These are phyloP conservation scores for Eurosta solidaginis DNA, from an alignment of 1,140 invertebrate species.

Conservation along the genomic window DNA sequence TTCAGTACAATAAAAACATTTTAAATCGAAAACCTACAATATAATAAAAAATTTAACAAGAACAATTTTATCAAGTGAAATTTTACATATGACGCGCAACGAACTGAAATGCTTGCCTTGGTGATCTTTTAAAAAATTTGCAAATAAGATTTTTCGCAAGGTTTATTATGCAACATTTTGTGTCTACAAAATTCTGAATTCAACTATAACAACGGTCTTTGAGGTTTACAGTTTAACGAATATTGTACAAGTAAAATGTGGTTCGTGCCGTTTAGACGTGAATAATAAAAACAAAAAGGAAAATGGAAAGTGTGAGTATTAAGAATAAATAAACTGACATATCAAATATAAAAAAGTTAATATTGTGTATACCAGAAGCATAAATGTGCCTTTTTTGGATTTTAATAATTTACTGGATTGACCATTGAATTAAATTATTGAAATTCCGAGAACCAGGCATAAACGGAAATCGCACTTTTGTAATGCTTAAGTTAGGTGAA, in stretches of 20 bases:
- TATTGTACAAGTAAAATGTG: too few relatives aligned
- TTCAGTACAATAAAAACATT: not conserved
- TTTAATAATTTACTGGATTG: too few relatives aligned
- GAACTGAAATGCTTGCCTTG: not conserved
- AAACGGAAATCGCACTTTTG: too few relatives aligned
- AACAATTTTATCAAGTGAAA: not conserved
- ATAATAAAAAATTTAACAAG: not conserved
- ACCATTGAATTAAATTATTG: too few relatives aligned
- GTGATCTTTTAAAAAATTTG: not conserved
- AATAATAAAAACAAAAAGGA: not conserved
- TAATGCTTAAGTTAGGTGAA: too few relatives aligned
- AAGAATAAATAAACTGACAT: too few relatives aligned
- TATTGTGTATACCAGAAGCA: too few relatives aligned
- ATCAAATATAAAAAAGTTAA: too few relatives aligned
- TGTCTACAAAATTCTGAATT: not conserved
- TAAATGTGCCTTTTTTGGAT: too few relatives aligned
- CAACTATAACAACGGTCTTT: not conserved
- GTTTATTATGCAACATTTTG: not conserved
- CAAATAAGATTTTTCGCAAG: not conserved
- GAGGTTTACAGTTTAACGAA: too few relatives aligned
- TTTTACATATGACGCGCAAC: not conserved
- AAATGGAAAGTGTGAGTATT: slow-evolving; percentile 21
- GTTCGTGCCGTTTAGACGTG: not conserved
- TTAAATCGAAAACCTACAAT: not conserved
- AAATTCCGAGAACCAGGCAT: too few relatives aligned